phyloP scores from a whole-genome alignment of 2,797 vertebrate species.

The Lates japonicus region DNA sequence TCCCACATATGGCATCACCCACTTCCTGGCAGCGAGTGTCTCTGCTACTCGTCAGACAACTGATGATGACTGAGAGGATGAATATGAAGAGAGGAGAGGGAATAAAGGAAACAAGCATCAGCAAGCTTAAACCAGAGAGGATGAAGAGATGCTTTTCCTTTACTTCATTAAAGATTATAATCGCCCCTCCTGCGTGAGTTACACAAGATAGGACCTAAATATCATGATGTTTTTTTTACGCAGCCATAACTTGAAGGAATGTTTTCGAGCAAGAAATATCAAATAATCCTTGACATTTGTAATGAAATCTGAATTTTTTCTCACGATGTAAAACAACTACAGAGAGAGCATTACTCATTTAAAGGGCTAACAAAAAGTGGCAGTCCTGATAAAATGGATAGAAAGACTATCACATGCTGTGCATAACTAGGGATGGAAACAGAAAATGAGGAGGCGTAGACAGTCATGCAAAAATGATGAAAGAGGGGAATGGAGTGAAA shows the following conservation, averaged over 20 bases:
- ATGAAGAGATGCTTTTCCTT: constrained; percentile 5
- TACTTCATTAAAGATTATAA: background rate
- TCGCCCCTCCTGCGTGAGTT: no score
- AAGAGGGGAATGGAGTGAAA: constrained; percentile 56
- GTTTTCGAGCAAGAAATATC: background rate
- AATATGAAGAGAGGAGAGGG: constrained; percentile 63
- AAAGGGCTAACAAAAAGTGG: background rate
- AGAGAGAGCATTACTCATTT: background rate
- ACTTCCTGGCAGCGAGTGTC: constrained; percentile 63
- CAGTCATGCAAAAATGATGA: constrained; percentile 63
- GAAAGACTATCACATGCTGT: constrained; percentile 19
- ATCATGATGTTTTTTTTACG: background rate
- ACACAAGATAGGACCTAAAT: background rate
- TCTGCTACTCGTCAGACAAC: constrained; percentile 74
- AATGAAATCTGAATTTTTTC: background rate
- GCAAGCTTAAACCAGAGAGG: constrained; percentile 27
- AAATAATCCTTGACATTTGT: background rate
- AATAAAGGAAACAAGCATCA: constrained; percentile 56
- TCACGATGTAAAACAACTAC: background rate
- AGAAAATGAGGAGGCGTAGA: constrained; percentile 37
- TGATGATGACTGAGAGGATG: constrained; percentile 58
- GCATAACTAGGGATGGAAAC: constrained; percentile 13
- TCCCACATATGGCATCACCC: constrained; percentile 68
- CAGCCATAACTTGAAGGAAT: background rate
- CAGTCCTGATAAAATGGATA: background rate